phyloP scores from a whole-genome alignment of 2,888 invertebrate species.

The Spodoptera littoralis region DNA sequence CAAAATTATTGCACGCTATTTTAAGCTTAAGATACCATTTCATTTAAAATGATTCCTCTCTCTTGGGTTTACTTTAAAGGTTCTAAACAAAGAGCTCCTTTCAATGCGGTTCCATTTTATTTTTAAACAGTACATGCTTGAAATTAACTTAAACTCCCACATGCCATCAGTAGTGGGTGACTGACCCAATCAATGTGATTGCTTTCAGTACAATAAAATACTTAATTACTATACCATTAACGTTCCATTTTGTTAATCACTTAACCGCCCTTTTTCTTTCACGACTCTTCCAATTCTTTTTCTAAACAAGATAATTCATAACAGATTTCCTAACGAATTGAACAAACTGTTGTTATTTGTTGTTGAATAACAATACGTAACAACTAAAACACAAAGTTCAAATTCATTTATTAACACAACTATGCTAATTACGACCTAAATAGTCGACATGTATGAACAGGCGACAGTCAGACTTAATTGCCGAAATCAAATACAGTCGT shows the following conservation, averaged over 20 bases:
- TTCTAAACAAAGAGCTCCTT: conserved; percentile 18
- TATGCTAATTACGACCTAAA: conserved; percentile 57
- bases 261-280: conserved; percentile 40
- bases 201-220: conserved; percentile 56
- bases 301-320: conserved; percentile 35
- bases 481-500: conserved; percentile 49
- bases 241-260: conserved; percentile 43
- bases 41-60: conserved; percentile 4
- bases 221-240: conserved; percentile 60
- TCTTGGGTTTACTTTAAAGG: conserved; percentile 5
- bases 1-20: conserved; percentile 24
- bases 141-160: conserved; percentile 57
- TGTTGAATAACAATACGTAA: conserved; percentile 40
- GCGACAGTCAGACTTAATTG: conserved; percentile 51
- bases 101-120: conserved; percentile 29
- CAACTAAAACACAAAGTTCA: conserved; percentile 33
- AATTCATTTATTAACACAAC: conserved; percentile 29
- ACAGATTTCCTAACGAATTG: conserved; percentile 30
- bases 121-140: conserved; percentile 49
- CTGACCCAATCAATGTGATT: conserved; percentile 62
- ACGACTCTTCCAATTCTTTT: conserved; percentile 26
- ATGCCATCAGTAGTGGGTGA: conserved; percentile 58
- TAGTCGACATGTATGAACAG: conserved; percentile 40
- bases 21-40: neutral
- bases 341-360: neutral